A percentile compares a stretch with the other conserved stretches of the same genome.
These are phyloP conservation scores for Thymelicus lineola DNA, from an alignment of 2,888 invertebrate species.

Conservation along the genomic window DNA sequence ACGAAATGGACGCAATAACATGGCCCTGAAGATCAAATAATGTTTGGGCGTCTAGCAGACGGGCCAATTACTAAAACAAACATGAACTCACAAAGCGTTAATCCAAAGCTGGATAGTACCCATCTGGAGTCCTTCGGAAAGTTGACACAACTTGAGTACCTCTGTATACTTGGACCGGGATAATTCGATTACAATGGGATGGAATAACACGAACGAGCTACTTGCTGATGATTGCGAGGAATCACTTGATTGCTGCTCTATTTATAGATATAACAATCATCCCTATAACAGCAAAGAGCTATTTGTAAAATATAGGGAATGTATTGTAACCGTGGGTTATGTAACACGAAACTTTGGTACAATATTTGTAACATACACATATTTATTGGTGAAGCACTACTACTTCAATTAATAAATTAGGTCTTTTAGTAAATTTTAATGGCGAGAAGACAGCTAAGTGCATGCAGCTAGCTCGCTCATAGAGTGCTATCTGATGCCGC, in stretches of 20 bases:
- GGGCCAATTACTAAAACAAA: slow-evolving; percentile 29
- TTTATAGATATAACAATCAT: slow-evolving; percentile 5
- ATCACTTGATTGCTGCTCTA: slow-evolving; percentile 10
- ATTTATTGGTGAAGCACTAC: too few species aligned
- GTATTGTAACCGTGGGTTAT: background rate
- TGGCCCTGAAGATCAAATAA: slow-evolving; percentile 21
- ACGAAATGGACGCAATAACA: background rate
- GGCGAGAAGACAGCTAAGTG: too few species aligned
- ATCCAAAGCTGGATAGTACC: slow-evolving; percentile 22
- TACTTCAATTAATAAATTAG: too few species aligned
- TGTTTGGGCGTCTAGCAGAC: slow-evolving; percentile 1
- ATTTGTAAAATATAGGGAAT: background rate
- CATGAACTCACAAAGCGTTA: slow-evolving; percentile 24
- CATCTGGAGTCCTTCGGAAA: slow-evolving; percentile 5
- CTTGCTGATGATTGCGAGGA: slow-evolving; percentile 8
- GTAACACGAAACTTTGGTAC: too few species aligned
- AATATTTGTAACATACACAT: too few species aligned
- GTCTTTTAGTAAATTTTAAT: too few species aligned
- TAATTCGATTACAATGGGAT: slow-evolving; percentile 10
- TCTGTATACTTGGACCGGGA: background rate
- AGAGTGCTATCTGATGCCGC: too few species aligned
- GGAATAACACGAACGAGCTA: slow-evolving; percentile 5
- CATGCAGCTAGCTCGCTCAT: too few species aligned
- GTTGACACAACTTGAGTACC: slow-evolving; percentile 22
- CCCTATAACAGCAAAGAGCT: background rate